phyloP scores from a whole-genome alignment of 2,113 vertebrate species.

The Anarrhichthys ocellatus region DNA sequence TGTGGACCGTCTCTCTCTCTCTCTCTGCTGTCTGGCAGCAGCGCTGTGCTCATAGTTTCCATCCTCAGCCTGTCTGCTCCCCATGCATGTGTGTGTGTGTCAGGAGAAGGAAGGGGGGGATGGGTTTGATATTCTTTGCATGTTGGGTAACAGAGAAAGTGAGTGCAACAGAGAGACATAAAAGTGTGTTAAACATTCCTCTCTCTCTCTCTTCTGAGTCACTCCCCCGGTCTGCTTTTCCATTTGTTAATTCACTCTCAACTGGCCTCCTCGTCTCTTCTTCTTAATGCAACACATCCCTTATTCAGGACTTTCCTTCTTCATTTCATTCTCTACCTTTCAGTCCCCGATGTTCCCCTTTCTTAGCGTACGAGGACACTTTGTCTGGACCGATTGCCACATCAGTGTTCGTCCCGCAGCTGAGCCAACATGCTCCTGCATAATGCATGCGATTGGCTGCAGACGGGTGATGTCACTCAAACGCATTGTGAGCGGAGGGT shows the following conservation, averaged over 20 bases:
- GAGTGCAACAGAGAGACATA: constrained; percentile 59
- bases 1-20: constrained; percentile 54
- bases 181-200: constrained; percentile 64
- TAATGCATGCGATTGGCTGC: constrained; percentile 28
- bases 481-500: constrained; percentile 9
- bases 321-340: background rate
- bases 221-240: constrained; percentile 59
- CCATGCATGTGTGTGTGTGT: constrained; percentile 43
- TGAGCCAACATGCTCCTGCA: background rate
- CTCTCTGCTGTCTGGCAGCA: constrained; percentile 72
- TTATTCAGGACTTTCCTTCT: background rate
- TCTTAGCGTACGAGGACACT: background rate
- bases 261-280: constrained; percentile 44
- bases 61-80: constrained; percentile 64
- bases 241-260: constrained; percentile 54
- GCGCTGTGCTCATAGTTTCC: constrained; percentile 75
- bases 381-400: background rate
- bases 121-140: constrained; percentile 69
- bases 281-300: constrained; percentile 33
- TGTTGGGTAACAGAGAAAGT: constrained; percentile 64
- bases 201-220: constrained; percentile 48
- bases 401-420: background rate
- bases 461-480: constrained; percentile 25
- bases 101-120: constrained; percentile 34
- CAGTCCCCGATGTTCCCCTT: background rate